Conservation (phyloP, 2,113 vertebrate genomes). For the Sander vitreus region DNA sequence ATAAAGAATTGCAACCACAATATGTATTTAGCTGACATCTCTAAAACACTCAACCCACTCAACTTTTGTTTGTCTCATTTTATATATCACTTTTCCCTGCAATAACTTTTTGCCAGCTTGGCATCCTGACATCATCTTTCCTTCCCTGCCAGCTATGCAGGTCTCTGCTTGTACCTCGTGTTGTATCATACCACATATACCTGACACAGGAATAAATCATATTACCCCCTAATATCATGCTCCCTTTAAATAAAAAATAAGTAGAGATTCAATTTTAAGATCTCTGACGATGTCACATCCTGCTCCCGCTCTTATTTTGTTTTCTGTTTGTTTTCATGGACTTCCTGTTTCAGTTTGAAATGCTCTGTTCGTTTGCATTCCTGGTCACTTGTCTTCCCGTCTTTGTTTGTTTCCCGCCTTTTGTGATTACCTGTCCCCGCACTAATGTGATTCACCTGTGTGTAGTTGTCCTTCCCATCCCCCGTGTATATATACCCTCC, state of each 20-base stretch:
- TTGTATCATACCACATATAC: conserved; percentile 9
- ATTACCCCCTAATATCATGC: conserved; percentile 6
- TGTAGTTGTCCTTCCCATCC: too few relatives aligned
- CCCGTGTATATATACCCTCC: too few relatives aligned
- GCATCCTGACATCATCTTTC: neutral
- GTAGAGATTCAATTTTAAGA: conserved; percentile 41
- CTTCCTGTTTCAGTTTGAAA: too few relatives aligned
- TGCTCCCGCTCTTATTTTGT: too few relatives aligned
- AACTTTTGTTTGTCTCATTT: neutral
- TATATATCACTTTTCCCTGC: neutral
- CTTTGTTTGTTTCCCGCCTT: too few relatives aligned
- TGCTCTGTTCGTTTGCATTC: too few relatives aligned
- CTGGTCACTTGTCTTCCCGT: too few relatives aligned
- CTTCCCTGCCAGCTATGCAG: too few relatives aligned
- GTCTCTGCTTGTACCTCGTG: conserved; percentile 24
- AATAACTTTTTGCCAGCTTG: neutral
- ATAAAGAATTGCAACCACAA: neutral
- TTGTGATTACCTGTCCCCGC: too few relatives aligned
- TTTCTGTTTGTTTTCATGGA: too few relatives aligned
- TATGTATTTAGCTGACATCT: neutral
- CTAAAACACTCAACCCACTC: neutral
- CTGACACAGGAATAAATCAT: conserved; percentile 40
- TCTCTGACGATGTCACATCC: conserved; percentile 1
- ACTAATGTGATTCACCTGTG: too few relatives aligned
- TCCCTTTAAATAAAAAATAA: conserved; percentile 36